Base-by-base conservation (phyloP, 1,140 invertebrate genomes). In the Listronotus oregonensis region DNA sequence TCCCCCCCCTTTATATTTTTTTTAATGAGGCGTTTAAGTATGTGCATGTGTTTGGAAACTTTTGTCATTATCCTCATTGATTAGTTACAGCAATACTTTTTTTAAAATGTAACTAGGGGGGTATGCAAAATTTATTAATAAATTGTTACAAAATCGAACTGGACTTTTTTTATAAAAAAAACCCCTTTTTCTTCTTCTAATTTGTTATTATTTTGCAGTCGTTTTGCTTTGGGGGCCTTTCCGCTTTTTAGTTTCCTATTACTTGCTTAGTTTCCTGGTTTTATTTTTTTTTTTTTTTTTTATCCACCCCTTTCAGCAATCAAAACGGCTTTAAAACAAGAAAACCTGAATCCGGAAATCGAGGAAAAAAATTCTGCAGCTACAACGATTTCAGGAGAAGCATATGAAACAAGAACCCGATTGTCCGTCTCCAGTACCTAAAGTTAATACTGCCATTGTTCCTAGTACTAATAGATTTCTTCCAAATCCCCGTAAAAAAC, bases 331-430 rank as follows among this genome's bases (percentile, higher is more conserved):
- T 78, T 94, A 39, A 92, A 91, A 76, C 89, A 91, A 77, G 90
- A 92, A 73, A 94, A 95, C 77, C 80, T 96, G 11, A 93, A 94
- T 78, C 94, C 94, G 1, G 94, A 96, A 79, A 93, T 96, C 49
- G 93, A 96, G 78, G 94, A 96, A 68, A n/a, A n/a, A 96, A 76
- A 77, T 97, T 17, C 80, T 96, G 4, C 92, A 93, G 68, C 82
- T 95, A 66, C 94, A 95, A 77, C 85, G 90, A 32, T 93, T 95
- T 73, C 92, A 94, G 71, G 91, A 93, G 72, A 88, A 87, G 62
- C 89, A 90, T 71, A 92, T 88, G 85, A 89, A 89, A 67, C 79
- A 81, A 42, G 78, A 80, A 66, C 72, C 73, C 52, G 72, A 80
- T 61, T 14, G 65, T 76, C 68, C 77, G 0, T 63, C 69, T 32